Evolutionary conservation across 1,140 invertebrate species (phyloP), one percentile per base, ranked within the genome.

Genomic region (Bombus sibiricus): DNA sequence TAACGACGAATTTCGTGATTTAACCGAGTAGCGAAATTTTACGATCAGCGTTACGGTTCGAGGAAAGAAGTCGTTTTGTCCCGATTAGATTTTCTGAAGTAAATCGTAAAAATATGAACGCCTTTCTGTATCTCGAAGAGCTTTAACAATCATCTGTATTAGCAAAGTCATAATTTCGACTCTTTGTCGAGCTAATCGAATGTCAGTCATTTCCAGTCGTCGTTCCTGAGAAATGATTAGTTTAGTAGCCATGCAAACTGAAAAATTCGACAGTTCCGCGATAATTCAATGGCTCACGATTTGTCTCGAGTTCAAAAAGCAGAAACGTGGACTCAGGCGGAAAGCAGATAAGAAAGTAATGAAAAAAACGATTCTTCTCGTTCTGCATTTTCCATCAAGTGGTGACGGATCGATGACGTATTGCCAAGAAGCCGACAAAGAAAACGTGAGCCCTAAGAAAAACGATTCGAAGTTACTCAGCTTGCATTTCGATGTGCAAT

Each of bases 271-370:
- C 69, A 53, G 39, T n/a, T 15, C 28, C 5, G 25, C 62, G 78
- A 87, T 90, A 90, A 89, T 89, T 90, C 85, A 85, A 64, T n/a
- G 41, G 75, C 53, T 57, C 73, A 69, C 85, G 85, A 90, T 90
- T 90, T 90, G 89, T 90, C 85, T 84, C 88, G 53, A 72, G 81
- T 59, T 89, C 85, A 86, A 89, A 71, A 88, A 77, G 53, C 64
- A 86, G 66, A 80, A 85, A 62, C 76, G 57, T 80, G 53, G 76
- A 84, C 32, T 84, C 84, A 53, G 34, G 43, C 37, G 78, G 83
- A 85, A 83, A 85, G 32, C 34, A 81, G 83, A 83, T 85, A 87
- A 74, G 76, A 79, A 85, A 34, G 53, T 47, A 83, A 81, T 47
- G 43, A 75, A 57, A 53, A 39, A 25, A 37, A 12, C 13, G 32